These are phyloP conservation scores for Polyommatus iphigenia DNA, from an alignment of 2,888 invertebrate species.

Conservation along the genomic window DNA sequence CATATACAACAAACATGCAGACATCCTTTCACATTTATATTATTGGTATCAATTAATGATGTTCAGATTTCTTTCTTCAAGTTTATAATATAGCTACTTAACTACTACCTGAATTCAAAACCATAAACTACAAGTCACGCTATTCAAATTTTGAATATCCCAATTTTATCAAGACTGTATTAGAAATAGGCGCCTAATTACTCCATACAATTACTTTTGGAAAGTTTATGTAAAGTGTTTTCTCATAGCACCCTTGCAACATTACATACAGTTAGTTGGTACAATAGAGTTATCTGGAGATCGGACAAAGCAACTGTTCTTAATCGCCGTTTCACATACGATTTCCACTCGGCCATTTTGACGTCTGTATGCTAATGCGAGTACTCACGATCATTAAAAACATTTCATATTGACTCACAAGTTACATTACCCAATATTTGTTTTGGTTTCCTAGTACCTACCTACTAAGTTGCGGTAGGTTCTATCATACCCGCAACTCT, in stretches of 20 bases:
- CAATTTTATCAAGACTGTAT: neutral
- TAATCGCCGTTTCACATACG: slow-evolving; percentile 79
- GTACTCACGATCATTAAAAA: slow-evolving; percentile 35
- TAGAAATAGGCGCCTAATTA: slow-evolving; percentile 5
- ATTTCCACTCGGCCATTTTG: slow-evolving; percentile 64
- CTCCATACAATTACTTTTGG: slow-evolving; percentile 31
- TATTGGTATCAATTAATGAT: too few relatives aligned
- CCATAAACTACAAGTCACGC: neutral
- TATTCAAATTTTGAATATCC: neutral
- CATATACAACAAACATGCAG: too few relatives aligned
- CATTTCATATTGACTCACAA: neutral
- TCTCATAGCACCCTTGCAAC: slow-evolving; percentile 42
- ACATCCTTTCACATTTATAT: too few relatives aligned
- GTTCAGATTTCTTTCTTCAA: too few relatives aligned
- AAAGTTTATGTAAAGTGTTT: slow-evolving; percentile 36
- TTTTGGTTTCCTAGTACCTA: neutral
- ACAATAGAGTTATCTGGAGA: slow-evolving; percentile 69
- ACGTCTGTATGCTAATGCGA: slow-evolving; percentile 54
- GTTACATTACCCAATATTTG: slow-evolving; percentile 3
- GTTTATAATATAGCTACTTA: too few relatives aligned
- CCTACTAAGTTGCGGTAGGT: too few relatives aligned
- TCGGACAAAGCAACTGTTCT: slow-evolving; percentile 79
- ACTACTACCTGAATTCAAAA: too few relatives aligned
- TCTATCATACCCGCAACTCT: too few relatives aligned
- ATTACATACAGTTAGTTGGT: slow-evolving; percentile 48